Evolutionary conservation across 2,797 vertebrate species (phyloP), one percentile per base, ranked within the genome.

Genomic region (Petrocephalus schoutedeni): DNA sequence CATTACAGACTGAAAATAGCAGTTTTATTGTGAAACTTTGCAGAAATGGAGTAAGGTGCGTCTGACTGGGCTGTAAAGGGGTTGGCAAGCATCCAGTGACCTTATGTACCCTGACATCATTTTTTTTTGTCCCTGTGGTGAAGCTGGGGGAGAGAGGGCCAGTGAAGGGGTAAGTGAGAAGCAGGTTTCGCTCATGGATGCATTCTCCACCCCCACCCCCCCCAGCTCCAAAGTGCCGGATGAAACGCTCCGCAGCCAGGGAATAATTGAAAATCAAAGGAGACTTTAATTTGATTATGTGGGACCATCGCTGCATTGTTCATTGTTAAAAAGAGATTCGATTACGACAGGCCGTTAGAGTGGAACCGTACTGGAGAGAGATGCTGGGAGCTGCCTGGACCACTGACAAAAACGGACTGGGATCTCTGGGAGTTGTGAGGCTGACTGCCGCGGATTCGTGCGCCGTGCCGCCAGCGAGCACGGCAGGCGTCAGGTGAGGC

Each of bases 201-300:
- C 82, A 53, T 59, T 49, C 80, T 9, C 49, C 36, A 21, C 45
- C 28, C 58, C 51, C 67, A 94, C 91, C 3, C 90, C 71, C 0
- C 88, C 67, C 87, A 84, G 89, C 92, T 87, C 19, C 87, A 89
- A 91, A 90, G 92, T 89, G 91, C 88, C 16, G 89, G 95, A 93
- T 94, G 93, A 95, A 96, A 95, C 90, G 94, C 95, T 95, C 93
- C 90, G 21, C 89, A 59, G 92, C 92, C 92, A 92, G 94, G 93
- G 96, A 95, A 96, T 97, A 96, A 97, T 97, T 97, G 96, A 97
- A 97, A 97, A 97, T 97, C 96, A 97, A 97, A 97, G 96, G 97
- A 94, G 96, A 96, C 95, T 97, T 96, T 97, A 97, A 97, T 97
- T 97, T 96, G 96, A 97, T 97, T 97, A 97, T 95, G 93, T 95